A percentile compares a stretch with the other conserved stretches of the same genome.
Conservation (phyloP, 2,888 invertebrate genomes). For the Miltochrista miniata region DNA sequence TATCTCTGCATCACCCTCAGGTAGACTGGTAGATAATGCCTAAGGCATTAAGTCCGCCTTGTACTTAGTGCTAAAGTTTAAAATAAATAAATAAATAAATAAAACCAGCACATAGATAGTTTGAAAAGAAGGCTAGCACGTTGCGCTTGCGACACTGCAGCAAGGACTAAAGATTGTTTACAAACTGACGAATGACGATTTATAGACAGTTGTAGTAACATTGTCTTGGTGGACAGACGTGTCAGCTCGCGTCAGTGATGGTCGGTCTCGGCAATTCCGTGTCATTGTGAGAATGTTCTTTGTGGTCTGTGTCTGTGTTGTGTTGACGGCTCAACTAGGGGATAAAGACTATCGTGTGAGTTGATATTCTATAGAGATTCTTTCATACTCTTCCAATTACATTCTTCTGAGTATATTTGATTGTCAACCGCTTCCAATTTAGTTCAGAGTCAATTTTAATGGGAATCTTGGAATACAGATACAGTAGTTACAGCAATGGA, state of each 20-base stretch:
- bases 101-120: constrained; percentile 1
- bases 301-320: constrained; percentile 38
- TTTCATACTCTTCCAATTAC: no score
- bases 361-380: not conserved
- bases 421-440: no score
- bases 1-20: no score
- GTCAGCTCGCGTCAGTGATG: constrained; percentile 1
- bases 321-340: constrained; percentile 34
- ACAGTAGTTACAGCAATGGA: no score
- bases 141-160: constrained; percentile 33
- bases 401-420: no score
- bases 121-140: constrained; percentile 8
- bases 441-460: no score
- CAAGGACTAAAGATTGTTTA: constrained; percentile 39
- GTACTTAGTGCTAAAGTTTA: no score
- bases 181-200: constrained; percentile 25
- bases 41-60: no score
- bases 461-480: no score
- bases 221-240: constrained; percentile 19
- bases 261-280: not conserved
- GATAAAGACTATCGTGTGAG: constrained; percentile 34
- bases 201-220: not conserved
- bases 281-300: constrained; percentile 28
- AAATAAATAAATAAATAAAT: no score
- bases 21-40: no score